Conservation (phyloP, 2,113 vertebrate genomes). For the Catharus fuscescens region DNA sequence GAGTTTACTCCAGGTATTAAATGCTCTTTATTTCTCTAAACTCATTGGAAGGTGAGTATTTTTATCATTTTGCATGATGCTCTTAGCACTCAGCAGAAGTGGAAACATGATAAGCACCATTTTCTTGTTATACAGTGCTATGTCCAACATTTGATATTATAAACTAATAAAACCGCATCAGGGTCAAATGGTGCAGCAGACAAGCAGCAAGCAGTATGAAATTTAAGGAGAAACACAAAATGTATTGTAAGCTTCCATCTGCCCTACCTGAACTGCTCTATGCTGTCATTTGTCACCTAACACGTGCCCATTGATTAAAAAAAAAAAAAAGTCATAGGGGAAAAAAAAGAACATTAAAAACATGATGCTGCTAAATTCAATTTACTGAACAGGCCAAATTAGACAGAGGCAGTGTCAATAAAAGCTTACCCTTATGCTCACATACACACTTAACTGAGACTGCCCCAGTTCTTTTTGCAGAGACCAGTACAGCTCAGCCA, state of each 20-base stretch:
- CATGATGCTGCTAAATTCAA: not conserved
- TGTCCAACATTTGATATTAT: not conserved
- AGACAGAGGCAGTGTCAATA: not conserved
- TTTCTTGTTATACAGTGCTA: not conserved
- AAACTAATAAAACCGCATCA: not conserved
- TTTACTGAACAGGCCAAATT: not conserved
- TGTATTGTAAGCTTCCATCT: not conserved
- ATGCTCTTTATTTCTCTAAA: not conserved
- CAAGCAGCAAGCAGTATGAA: not conserved
- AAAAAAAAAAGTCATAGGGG: not conserved
- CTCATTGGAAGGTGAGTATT: not conserved
- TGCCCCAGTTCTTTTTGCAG: not conserved
- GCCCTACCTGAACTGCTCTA: not conserved
- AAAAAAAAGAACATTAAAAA: not conserved
- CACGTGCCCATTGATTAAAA: not conserved
- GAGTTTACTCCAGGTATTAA: not conserved
- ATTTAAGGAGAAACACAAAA: not conserved
- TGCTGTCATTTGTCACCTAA: not conserved
- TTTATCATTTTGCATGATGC: not conserved
- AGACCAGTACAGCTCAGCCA: not conserved
- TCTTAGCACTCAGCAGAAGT: not conserved
- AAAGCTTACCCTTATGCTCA: not conserved
- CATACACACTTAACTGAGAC: not conserved
- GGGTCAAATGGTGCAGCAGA: not conserved
- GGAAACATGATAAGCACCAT: not conserved